These are phyloP conservation scores for Phymanthus crucifer DNA, from an alignment of 92 coral and sea anemone genomes.

Conservation along the genomic window DNA sequence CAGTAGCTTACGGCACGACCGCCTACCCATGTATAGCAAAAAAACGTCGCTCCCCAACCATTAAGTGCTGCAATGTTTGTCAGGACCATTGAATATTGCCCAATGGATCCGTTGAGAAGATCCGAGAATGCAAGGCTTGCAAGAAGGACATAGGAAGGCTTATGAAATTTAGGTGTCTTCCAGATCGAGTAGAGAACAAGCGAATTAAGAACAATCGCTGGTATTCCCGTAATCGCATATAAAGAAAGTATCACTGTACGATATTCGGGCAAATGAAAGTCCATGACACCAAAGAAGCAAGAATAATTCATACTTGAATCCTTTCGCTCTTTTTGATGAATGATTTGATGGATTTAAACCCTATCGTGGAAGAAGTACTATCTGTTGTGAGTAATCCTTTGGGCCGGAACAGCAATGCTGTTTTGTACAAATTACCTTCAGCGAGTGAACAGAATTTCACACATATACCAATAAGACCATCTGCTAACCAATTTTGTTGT, in stretches of 20 bases:
- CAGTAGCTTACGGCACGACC: slow-evolving; percentile 19
- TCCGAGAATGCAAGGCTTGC: slow-evolving; percentile 12
- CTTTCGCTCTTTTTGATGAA: neutral
- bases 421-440: too few species aligned
- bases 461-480: too few species aligned
- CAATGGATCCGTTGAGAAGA: slow-evolving; percentile 3
- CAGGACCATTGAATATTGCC: neutral
- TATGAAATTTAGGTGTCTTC: slow-evolving; percentile 20
- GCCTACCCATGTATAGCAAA: neutral
- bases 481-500: too few species aligned
- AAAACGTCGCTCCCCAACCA: neutral
- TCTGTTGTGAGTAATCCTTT: too few species aligned
- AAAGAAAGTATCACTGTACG: neutral
- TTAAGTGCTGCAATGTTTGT: slow-evolving; percentile 11
- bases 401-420: too few species aligned
- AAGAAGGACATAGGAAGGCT: slow-evolving; percentile 24
- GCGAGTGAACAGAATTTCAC: too few species aligned
- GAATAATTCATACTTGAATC: neutral
- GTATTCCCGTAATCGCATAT: neutral
- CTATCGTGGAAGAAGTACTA: neutral
- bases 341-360: neutral
- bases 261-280: neutral
- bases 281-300: neutral
- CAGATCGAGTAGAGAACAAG: slow-evolving; percentile 18
- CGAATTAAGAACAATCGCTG: slow-evolving; percentile 8